Base-by-base conservation (phyloP, 2,113 vertebrate species). In the Datnioides undecimradiatus region DNA sequence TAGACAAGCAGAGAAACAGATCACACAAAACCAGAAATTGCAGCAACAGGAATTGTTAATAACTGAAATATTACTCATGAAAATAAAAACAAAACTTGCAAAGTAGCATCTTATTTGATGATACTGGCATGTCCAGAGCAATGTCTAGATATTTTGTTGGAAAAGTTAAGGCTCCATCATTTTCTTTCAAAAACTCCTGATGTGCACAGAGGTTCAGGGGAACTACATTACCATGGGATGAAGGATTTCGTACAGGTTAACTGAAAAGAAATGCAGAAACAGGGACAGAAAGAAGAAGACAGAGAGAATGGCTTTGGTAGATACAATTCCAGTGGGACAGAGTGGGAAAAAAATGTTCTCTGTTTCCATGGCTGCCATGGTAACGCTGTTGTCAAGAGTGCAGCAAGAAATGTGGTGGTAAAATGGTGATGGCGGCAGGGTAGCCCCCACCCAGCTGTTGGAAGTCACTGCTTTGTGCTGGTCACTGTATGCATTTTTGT, bases 321-420 rank as follows among this genome's bases (percentile, higher is more conserved):
- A 88, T 69, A 76, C 48, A 88, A 88, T 84, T 88, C 89, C 89
- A 66, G 55, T 40, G 86, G 88, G 83, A 90, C 46, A 2, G 38
- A 78, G 49, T 36, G 62, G 71, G 64, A 59, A 27, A 62, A 51
- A 62, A 80, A 78, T 49, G 71, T 65, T 38, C 75, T 87, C 82
- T 60, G 76, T 90, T 88, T 90, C 87, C 73, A 66, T 65, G 74
- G 90, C 80, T 91, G 82, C 90, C 90, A 90, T 90, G 85, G 90
- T 74, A 90, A 91, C 92, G 68, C 87, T 49, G 82, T 80, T 86
- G 46, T 76, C 80, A 83, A 83, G 79, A 57, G 58, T 49, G 66
- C 77, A 55, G 60, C n/a, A 36, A 78, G 70, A 85, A 60, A 82
- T 31, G 40, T 58, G 70, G 36, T 72, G 77, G 72, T 69, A 31